Evolutionary conservation across 2,888 invertebrate genomes (phyloP), one percentile per base, ranked within the genome.

Genomic region (Parnassius glacialis): DNA sequence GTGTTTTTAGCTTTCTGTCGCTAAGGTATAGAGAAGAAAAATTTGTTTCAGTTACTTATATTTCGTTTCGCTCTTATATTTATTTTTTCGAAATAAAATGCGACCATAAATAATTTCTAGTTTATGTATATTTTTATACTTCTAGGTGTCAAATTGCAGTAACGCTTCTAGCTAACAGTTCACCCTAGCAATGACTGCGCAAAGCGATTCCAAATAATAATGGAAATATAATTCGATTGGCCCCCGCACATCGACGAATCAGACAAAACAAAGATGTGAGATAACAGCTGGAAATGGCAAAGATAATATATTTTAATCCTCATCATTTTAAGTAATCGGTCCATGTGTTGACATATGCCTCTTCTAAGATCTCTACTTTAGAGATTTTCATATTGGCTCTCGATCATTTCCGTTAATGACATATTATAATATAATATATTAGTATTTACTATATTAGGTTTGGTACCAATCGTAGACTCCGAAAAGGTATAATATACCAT

Each of bases 141-240:
- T 34, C 34, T 34, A 34, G 34, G 5, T 34, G 7, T 11, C 41
- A n/a, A 12, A 25, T 52, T 34, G 52, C 12, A 51, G 34, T 48
- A 45, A 61, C 44, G 13, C 45, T 74, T 76, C 74, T 75, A 75
- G 75, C 83, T 80, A 76, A 78, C 74, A 76, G 76, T 74, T 79
- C 79, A 74, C 84, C 83, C 81, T 74, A 71, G 79, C 79, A 70
- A 70, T 73, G 80, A 75, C 77, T 75, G 73, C 75, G 81, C 80
- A 80, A 79, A 81, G 75, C 83, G 78, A 80, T 84, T 87, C 87
- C 83, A 83, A 87, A 87, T 87, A 87, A 86, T 90, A 89, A 88
- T 86, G 83, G 85, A 79, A 79, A 79, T 81, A 78, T 90, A 90
- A 90, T 83, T 90, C 84, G 85, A 90, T 90, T 89, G 87, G 81